Conservation (phyloP, 92 coral and sea anemone species). For the Siderastrea siderea region DNA sequence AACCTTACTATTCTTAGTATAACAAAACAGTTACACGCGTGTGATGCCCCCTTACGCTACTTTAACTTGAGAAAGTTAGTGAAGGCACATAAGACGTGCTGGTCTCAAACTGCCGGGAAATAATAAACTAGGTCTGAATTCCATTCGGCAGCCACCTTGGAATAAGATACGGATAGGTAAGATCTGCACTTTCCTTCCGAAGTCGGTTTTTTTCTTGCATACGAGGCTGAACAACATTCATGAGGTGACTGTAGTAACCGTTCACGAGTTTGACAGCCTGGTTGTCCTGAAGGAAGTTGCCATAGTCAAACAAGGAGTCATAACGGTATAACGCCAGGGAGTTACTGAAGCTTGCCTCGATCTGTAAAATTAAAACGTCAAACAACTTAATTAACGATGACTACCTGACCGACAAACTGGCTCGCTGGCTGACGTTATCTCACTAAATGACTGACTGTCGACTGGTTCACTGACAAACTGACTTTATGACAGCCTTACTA, state of each 20-base stretch:
- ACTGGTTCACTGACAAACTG: no score
- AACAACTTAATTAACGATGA: neutral
- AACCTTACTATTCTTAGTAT: no score
- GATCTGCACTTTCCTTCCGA: conserved; percentile 43
- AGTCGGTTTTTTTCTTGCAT: conserved; percentile 39
- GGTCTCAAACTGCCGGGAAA: neutral
- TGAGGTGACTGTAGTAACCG: conserved; percentile 22
- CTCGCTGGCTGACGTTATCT: no score
- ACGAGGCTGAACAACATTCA: conserved; percentile 19
- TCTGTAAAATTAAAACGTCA: conserved; percentile 1
- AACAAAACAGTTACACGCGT: no score
- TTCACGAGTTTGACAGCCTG: conserved; percentile 38
- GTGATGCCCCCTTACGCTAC: no score
- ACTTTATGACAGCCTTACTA: no score
- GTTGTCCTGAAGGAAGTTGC: conserved; percentile 38
- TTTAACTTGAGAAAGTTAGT: no score
- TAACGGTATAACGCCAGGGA: conserved; percentile 41
- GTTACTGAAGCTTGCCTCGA: conserved; percentile 22
- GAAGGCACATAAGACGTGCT: neutral
- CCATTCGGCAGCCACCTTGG: conserved; percentile 79
- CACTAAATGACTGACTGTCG: no score
- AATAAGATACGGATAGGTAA: conserved; percentile 68
- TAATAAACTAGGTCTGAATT: conserved; percentile 43
- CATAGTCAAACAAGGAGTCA: conserved; percentile 77
- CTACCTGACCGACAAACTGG: neutral